Conservation (phyloP, 2,888 invertebrate genomes). For the Drosophila nr. perissopoda region DNA sequence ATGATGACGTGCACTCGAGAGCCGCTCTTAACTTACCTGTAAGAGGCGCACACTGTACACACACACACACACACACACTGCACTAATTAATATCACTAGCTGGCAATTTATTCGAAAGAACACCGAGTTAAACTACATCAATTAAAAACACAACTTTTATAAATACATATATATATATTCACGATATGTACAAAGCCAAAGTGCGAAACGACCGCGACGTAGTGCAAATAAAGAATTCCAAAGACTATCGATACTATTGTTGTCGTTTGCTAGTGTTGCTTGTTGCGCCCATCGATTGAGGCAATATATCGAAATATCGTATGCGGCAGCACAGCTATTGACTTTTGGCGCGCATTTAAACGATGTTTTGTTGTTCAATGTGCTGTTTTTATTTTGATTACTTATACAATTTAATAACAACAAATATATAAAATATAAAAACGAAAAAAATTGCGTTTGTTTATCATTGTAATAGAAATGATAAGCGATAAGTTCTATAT, state of each 20-base stretch:
- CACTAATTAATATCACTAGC: slow-evolving; percentile 7
- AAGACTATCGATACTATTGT: slow-evolving; percentile 34
- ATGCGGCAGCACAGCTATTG: not conserved
- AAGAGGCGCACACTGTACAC: slow-evolving; percentile 10
- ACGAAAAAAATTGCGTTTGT: slow-evolving; percentile 45
- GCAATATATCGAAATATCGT: not conserved
- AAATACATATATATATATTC: slow-evolving; percentile 5
- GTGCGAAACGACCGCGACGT: slow-evolving; percentile 31
- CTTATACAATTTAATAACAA: slow-evolving; percentile 63
- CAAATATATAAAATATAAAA: slow-evolving; percentile 37
- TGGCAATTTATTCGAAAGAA: slow-evolving; percentile 18
- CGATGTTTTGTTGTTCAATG: slow-evolving; percentile 17
- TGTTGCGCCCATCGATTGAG: not conserved
- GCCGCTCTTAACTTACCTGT: slow-evolving; percentile 57
- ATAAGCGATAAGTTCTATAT: slow-evolving; percentile 56
- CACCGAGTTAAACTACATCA: not conserved
- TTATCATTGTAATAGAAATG: slow-evolving; percentile 58
- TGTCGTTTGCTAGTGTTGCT: slow-evolving; percentile 7
- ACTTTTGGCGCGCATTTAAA: slow-evolving; percentile 35
- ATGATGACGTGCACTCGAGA: slow-evolving; percentile 58
- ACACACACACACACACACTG: slow-evolving; percentile 6
- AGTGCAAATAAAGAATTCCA: slow-evolving; percentile 20
- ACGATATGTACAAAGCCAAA: slow-evolving; percentile 5
- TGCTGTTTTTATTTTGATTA: slow-evolving; percentile 36
- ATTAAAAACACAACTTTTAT: not conserved